These are phyloP conservation scores for Tetropium fuscum DNA, from an alignment of 2,888 invertebrate species.

Conservation along the genomic window DNA sequence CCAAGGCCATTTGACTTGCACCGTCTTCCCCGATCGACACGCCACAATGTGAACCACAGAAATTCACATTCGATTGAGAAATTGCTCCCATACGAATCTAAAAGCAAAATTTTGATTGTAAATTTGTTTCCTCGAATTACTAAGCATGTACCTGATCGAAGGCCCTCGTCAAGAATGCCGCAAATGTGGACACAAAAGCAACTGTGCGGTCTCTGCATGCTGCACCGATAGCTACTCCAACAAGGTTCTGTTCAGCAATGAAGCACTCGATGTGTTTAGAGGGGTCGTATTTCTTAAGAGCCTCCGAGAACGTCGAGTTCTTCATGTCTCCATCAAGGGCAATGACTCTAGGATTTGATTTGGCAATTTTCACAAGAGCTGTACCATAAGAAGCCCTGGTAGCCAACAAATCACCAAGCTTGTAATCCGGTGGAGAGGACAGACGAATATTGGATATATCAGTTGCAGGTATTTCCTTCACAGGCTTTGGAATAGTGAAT, in stretches of 20 bases:
- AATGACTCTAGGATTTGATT: slow-evolving; percentile 83
- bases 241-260: slow-evolving; percentile 99
- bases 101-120: slow-evolving; percentile 39
- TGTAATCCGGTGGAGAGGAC: slow-evolving; percentile 86
- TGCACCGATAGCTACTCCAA: slow-evolving; percentile 95
- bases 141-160: slow-evolving; percentile 85
- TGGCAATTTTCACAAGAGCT: slow-evolving; percentile 89
- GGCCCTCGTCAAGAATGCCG: slow-evolving; percentile 96
- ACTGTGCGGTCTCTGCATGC: slow-evolving; percentile 93
- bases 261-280: slow-evolving; percentile 95
- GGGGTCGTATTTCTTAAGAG: slow-evolving; percentile 80
- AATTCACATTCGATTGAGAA: slow-evolving; percentile 97
- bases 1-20: slow-evolving; percentile 99
- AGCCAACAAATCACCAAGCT: slow-evolving; percentile 81
- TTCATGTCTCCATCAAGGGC: slow-evolving; percentile 98
- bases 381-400: slow-evolving; percentile 96
- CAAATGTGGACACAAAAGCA: slow-evolving; percentile 97
- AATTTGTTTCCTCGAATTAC: not conserved
- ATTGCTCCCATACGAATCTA: slow-evolving; percentile 99
- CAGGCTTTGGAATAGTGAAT: slow-evolving; percentile 74
- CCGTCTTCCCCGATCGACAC: slow-evolving; percentile 99
- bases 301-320: slow-evolving; percentile 98
- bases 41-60: slow-evolving; percentile 97
- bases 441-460: slow-evolving; percentile 80
- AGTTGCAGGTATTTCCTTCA: slow-evolving; percentile 77